Conservation (phyloP, 2,113 vertebrate genomes). For the Hymenochirus boettgeri region DNA sequence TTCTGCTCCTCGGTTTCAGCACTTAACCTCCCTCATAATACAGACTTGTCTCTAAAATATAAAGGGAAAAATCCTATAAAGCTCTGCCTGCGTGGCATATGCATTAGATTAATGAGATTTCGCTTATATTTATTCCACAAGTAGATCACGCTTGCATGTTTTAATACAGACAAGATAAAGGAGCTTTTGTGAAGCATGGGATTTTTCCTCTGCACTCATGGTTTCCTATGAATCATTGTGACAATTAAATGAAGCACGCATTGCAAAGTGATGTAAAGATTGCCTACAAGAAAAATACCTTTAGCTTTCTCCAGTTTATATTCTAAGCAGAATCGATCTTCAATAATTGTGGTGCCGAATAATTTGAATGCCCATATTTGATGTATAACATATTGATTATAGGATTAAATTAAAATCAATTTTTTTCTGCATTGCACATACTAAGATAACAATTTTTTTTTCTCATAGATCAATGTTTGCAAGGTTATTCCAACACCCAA, state of each 20-base stretch:
- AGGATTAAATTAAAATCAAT: conserved; percentile 22
- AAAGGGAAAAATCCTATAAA: background rate
- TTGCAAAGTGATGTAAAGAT: conserved; percentile 9
- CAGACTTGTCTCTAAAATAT: too few species aligned
- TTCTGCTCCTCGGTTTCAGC: too few species aligned
- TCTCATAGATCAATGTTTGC: conserved; percentile 6
- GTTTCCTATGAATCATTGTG: conserved; percentile 16
- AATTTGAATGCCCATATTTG: conserved; percentile 18
- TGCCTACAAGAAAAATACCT: conserved; percentile 3
- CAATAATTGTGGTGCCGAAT: conserved; percentile 17
- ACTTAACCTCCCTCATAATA: too few species aligned
- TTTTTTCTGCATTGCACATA: background rate
- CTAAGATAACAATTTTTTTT: conserved; percentile 10
- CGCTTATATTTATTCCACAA: background rate
- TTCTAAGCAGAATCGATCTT: conserved; percentile 13
- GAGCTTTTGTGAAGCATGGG: background rate
- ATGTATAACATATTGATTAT: conserved; percentile 21
- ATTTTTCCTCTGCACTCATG: conserved; percentile 6
- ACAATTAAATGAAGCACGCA: conserved; percentile 13
- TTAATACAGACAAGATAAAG: conserved; percentile 4
- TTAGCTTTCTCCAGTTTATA: conserved; percentile 9
- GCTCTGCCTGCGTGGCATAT: background rate
- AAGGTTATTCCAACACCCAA: conserved; percentile 10
- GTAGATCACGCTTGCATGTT: background rate
- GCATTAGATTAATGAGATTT: background rate